Base-by-base conservation (phyloP, 2,888 invertebrate genomes). In the Ormyrus labotus region DNA sequence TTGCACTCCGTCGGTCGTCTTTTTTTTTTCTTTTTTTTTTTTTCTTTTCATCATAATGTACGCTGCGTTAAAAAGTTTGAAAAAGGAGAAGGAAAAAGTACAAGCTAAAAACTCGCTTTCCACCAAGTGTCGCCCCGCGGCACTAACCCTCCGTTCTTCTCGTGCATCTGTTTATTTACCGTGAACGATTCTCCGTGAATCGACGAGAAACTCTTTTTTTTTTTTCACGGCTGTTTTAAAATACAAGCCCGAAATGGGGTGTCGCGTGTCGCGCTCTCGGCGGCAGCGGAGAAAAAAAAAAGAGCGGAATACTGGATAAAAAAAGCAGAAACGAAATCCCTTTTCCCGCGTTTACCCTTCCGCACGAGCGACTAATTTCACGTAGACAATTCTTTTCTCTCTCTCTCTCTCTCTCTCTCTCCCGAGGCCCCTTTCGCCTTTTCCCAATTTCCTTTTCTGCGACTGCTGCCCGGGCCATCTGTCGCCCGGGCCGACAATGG, bases 381-480 rank as follows among this genome's bases (percentile, higher is more conserved):
- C 80, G 74, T 50, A 34, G 34, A 34, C 34, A 34, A 34, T 34
- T 34, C 34, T 34, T 34, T 3, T 34, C 34, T 34, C 34, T 34
- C 2, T 34, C 34, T 34, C 34, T 34, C 34, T 34, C 34, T 34
- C 34, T 34, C 34, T 34, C 34, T 34, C 34, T 2, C 2, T 13
- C 13, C 13, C 13, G 13, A 13, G 34, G 34, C 34, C 34, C 34
- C 34, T 34, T 34, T 64, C 64, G 67, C 53, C 81, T 77, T 81
- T 78, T 81, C 71, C 78, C 81, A 74, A 81, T 81, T 81, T 82
- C 79, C 79, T 79, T 72, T 57, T 72, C 70, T 90, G 88, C 89
- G 57, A 65, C 45, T 74, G 74, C 10, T 7, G 13, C 64, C 53
- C 48, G 34, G 45, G 9, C 79, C 81, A 81, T 83, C 82, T 83